Evolutionary conservation across 2,888 invertebrate species (phyloP), one percentile per base, ranked within the genome.

Genomic region (Melikaiella ostensackeni): DNA sequence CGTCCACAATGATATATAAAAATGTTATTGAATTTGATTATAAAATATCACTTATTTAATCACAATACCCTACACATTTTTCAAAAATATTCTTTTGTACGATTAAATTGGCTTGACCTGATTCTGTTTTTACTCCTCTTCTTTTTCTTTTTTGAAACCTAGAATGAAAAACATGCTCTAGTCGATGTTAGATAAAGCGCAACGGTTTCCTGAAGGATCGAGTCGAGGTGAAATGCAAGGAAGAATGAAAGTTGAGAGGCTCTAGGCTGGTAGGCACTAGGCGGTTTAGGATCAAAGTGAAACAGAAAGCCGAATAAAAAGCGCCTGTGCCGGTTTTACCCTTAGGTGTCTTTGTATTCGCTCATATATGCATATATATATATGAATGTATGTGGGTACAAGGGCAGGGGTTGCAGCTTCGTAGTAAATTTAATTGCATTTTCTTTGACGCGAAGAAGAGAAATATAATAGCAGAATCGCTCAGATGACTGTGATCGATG

Each of bases 231-330:
- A 50, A 50, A n/a, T 50, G 50, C n/a, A 50, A 50, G n/a, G 50
- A 50, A 50, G 50, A 50, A 50, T 50, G 50, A n/a, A 50, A 50
- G n/a, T 50, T n/a, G 50, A 50, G 50, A n/a, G 50, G 50, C 50
- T 50, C 50, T 50, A 50, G 50, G 50, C n/a, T n/a, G 46, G 13
- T 46, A 50, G 50, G 50, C 50, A n/a, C 6, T 50, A 50, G 50
- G 50, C 50, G n/a, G 50, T 50, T 50, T 50, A n/a, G 50, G 50
- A n/a, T 50, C 50, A 50, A n/a, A 50, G 50, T 50, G 9, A 50
- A 50, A 50, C 50, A 50, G n/a, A 50, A 50, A 19, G 7, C n/a
- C n/a, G n/a, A 19, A 50, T 50, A 7, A 50, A 50, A 50, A 50
- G 50, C 50, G 50, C 50, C n/a, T n/a, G 50, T n/a, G 50, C n/a